A percentile compares a stretch with the other conserved stretches of the same genome.
Evolutionary conservation across 2,888 invertebrate genomes (phyloP).

Genomic region (Drosophila tripunctata): DNA sequence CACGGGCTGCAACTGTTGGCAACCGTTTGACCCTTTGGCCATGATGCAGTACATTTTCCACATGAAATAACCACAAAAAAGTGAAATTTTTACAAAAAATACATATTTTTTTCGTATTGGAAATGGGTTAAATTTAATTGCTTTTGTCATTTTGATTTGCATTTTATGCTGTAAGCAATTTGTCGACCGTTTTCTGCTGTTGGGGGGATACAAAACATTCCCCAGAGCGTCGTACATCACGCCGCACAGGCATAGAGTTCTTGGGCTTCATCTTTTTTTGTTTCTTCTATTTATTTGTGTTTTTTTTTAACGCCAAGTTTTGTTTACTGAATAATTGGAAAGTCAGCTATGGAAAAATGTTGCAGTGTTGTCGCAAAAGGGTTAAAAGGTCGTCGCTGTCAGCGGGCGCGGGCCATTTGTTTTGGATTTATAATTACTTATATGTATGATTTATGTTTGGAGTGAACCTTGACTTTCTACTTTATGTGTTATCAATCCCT

Average conservation of each 20-base stretch:
- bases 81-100: slow-evolving; percentile 43
- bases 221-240: slow-evolving; percentile 72
- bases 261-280: slow-evolving; percentile 9
- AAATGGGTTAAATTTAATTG: slow-evolving; percentile 81
- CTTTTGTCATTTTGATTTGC: slow-evolving; percentile 81
- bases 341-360: slow-evolving; percentile 24
- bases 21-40: slow-evolving; percentile 48
- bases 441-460: slow-evolving; percentile 60
- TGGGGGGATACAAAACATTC: slow-evolving; percentile 61
- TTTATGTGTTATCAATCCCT: slow-evolving; percentile 10
- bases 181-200: slow-evolving; percentile 35
- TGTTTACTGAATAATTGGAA: slow-evolving; percentile 67
- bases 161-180: slow-evolving; percentile 74
- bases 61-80: slow-evolving; percentile 81
- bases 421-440: slow-evolving; percentile 47
- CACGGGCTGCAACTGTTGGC: slow-evolving; percentile 67
- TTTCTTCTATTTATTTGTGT: slow-evolving; percentile 45
- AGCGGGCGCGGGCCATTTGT: slow-evolving; percentile 57
- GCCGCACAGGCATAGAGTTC: slow-evolving; percentile 19
- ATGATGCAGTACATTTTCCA: slow-evolving; percentile 82
- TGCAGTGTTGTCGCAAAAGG: slow-evolving; percentile 44
- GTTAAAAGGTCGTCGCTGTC: slow-evolving; percentile 69
- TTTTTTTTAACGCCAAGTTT: slow-evolving; percentile 20
- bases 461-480: slow-evolving; percentile 20
- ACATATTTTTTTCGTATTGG: slow-evolving; percentile 52